Evolutionary conservation across 2,888 invertebrate genomes (phyloP), one percentile per base, ranked within the genome.

Genomic region (Drosophila affinis): DNA sequence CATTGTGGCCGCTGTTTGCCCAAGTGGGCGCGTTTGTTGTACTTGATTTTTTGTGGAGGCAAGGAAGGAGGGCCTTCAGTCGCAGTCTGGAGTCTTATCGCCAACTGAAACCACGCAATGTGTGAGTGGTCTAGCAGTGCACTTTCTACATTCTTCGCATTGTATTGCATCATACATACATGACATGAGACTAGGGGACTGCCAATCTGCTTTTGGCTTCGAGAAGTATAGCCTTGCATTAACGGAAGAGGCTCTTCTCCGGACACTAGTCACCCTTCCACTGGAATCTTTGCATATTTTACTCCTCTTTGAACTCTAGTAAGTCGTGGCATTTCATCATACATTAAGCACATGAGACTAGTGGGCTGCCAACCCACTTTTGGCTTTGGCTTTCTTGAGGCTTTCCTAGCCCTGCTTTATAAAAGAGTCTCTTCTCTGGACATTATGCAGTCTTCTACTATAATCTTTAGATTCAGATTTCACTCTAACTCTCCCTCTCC

Each of bases 11-110:
- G 61, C 39, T 61, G 72, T 72, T 67, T 61, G 61, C 44, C 52
- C 56, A 79, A 77, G 77, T 82, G 77, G 65, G 63, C 59, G 69
- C 68, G 65, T 79, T 74, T 72, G 55, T 57, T 51, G 64, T 59
- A 67, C 68, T 81, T 21, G 3, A 21, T 21, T 21, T 21, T 21
- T 21, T 62, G 70, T 47, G 63, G 52, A 27, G 54, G 48, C 9
- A 39, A 1, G 14, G 3, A 34, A 24, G 9, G 24, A 14, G 51
- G 63, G 51, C 45, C 45, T 44, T 18, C 32, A 39, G 14, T 12
- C 17, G 51, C 48, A 39, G 58, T 51, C 55, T 70, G 60, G 32
- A 14, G 21, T 47, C 72, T 72, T 72, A 72, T 72, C 72, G 48
- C 14, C 47, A 12, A 29, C 47, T 56, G 67, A 72, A 0, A n/a